Conservation (phyloP, 2,797 vertebrate genomes). For the Hozukius guyotensis region DNA sequence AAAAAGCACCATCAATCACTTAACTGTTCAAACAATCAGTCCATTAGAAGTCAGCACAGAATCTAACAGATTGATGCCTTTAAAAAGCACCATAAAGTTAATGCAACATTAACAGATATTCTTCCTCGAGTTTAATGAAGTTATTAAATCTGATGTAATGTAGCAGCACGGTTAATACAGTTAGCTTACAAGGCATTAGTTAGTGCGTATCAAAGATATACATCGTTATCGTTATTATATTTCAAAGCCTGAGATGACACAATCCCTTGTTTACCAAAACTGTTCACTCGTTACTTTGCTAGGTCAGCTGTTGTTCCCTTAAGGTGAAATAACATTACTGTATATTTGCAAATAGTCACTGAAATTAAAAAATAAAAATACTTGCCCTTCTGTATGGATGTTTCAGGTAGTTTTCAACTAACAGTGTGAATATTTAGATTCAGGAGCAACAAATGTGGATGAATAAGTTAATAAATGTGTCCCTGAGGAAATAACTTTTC, state of each 20-base stretch:
- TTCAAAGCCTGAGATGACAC: background rate
- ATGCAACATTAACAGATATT: background rate
- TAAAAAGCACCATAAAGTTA: background rate
- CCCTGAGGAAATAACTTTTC: conserved; percentile 50
- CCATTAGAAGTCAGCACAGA: background rate
- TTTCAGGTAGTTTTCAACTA: background rate
- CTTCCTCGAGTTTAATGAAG: background rate
- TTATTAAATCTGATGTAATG: background rate
- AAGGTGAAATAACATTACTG: background rate
- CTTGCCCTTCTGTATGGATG: background rate
- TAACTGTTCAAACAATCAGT: background rate
- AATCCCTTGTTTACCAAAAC: conserved; percentile 25
- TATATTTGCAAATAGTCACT: conserved; percentile 16
- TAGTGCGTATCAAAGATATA: background rate
- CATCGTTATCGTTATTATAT: background rate
- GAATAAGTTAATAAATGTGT: conserved; percentile 1
- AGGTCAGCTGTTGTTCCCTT: conserved; percentile 11
- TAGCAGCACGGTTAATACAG: conserved; percentile 10
- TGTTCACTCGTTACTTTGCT: background rate
- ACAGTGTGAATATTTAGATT: background rate
- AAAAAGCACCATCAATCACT: background rate
- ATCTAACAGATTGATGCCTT: background rate
- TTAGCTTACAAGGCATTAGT: background rate
- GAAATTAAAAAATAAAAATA: background rate
- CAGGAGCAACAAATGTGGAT: background rate